phyloP scores from a whole-genome alignment of 2,888 invertebrate species.

The Perithous albicinctus region DNA sequence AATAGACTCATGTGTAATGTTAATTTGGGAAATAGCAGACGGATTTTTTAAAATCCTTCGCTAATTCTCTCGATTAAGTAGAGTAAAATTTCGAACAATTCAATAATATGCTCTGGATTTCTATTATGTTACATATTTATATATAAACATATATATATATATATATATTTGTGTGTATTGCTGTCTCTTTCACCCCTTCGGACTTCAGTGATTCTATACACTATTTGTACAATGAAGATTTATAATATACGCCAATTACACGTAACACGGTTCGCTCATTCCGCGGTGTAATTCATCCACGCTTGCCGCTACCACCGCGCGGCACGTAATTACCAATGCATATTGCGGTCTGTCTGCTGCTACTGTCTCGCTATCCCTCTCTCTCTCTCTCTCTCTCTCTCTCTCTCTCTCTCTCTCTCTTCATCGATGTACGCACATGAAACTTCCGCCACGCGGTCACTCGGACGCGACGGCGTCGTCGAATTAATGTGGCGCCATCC shows the following conservation, averaged over 20 bases:
- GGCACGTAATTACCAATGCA: constrained; percentile 48
- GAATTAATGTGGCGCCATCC: constrained; percentile 3
- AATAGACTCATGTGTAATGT: no score
- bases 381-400: not conserved
- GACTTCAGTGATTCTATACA: constrained; percentile 35
- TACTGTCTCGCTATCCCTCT: not conserved
- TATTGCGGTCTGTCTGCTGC: constrained; percentile 41
- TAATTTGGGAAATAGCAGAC: not conserved
- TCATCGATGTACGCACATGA: not conserved
- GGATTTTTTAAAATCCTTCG: not conserved
- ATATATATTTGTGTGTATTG: not conserved
- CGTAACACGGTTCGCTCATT: constrained; percentile 81
- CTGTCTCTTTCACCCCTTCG: not conserved
- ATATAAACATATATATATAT: not conserved
- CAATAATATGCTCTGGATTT: not conserved
- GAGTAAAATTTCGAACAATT: not conserved
- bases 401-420: no score
- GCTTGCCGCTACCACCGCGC: constrained; percentile 2
- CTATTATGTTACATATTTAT: no score
- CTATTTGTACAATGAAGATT: constrained; percentile 80
- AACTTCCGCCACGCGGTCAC: not conserved
- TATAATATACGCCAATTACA: constrained; percentile 82
- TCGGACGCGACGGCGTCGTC: constrained; percentile 21
- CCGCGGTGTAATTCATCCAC: constrained; percentile 79
- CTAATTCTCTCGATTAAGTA: no score